A percentile compares a stretch with the other conserved stretches of the same genome.
phyloP scores from a whole-genome alignment of 2,113 vertebrate species.

The Azemiops feae region DNA sequence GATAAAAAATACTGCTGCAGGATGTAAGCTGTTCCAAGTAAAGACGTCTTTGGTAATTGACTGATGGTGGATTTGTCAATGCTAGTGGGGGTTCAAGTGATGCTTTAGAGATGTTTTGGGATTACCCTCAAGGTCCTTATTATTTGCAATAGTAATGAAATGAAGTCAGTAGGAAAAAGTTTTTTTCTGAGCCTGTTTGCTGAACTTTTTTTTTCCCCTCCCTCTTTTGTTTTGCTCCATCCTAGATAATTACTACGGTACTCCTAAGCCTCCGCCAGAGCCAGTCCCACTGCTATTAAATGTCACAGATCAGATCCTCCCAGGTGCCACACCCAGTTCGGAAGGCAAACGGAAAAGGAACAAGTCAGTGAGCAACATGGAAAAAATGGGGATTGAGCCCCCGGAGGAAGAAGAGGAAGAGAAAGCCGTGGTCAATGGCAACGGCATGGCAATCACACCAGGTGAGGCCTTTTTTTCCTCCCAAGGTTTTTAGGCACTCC shows the following conservation, averaged over 20 bases:
- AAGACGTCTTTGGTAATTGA: too few species aligned
- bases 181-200: not conserved
- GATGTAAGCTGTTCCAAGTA: too few species aligned
- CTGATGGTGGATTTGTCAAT: too few species aligned
- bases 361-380: conserved; percentile 99
- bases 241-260: conserved; percentile 97
- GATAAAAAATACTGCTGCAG: too few species aligned
- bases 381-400: conserved; percentile 91
- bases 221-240: conserved; percentile 31
- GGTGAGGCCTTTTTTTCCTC: conserved; percentile 72
- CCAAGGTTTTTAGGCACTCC: not conserved
- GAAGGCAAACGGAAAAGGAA: conserved; percentile 96
- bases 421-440: conserved; percentile 89
- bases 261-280: conserved; percentile 93
- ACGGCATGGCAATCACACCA: conserved; percentile 85
- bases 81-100: too few species aligned
- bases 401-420: conserved; percentile 96
- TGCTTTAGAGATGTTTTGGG: too few species aligned
- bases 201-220: not conserved
- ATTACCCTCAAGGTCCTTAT: too few species aligned
- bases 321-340: conserved; percentile 89
- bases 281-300: conserved; percentile 89
- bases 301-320: conserved; percentile 94
- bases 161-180: not conserved
- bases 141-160: too few species aligned